Evolutionary conservation across 2,113 vertebrate species (phyloP).

Genomic region (Pristiophorus japonicus): DNA sequence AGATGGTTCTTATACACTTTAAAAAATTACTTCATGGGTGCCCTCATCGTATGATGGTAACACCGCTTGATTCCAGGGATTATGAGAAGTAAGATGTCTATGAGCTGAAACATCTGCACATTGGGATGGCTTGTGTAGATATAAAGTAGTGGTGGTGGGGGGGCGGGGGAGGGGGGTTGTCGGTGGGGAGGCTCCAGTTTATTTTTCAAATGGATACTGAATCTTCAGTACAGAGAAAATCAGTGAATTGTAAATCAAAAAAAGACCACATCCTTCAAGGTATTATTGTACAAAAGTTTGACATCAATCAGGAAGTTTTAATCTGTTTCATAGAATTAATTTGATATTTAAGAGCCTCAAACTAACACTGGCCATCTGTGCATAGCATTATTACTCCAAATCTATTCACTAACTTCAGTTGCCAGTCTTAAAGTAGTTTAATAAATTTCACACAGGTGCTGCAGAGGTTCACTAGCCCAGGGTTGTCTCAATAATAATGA

Average conservation of each 20-base stretch:
- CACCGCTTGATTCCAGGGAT: neutral
- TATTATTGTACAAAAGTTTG: neutral
- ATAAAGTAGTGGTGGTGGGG: no score
- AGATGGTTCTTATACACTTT: neutral
- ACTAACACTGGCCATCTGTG: neutral
- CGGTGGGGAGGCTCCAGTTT: neutral
- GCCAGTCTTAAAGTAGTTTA: neutral
- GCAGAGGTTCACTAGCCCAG: neutral
- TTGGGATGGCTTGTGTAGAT: neutral
- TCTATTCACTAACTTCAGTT: no score
- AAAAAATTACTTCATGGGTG: neutral
- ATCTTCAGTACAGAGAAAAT: neutral
- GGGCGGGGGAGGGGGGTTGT: neutral
- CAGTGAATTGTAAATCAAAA: neutral
- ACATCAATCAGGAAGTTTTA: neutral
- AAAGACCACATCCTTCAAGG: neutral
- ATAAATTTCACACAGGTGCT: neutral
- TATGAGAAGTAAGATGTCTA: neutral
- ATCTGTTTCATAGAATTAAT: neutral
- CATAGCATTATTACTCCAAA: neutral
- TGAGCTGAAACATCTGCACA: neutral
- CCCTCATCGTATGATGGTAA: neutral
- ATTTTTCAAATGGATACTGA: neutral
- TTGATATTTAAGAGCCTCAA: neutral
- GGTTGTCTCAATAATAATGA: neutral